Percentiles rank a stretch among this genome's conserved stretches.
Evolutionary conservation across 2,888 invertebrate genomes (phyloP).

Genomic region (Lypha dubia): DNA sequence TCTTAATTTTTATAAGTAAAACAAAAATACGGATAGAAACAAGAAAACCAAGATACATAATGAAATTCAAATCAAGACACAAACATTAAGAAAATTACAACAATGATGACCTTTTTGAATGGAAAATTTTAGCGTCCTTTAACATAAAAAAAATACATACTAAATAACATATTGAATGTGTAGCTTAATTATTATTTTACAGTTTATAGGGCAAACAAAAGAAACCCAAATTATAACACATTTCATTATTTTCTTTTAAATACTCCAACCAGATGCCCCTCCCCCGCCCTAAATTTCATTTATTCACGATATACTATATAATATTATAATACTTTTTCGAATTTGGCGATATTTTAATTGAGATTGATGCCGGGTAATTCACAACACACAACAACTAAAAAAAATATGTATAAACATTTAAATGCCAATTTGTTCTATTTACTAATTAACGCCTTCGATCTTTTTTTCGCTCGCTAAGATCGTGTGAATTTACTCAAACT

Average conservation of each 20-base stretch:
- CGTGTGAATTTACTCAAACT: too few relatives aligned
- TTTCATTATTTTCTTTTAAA: not conserved
- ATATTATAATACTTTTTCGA: not conserved
- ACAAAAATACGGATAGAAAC: constrained; percentile 11
- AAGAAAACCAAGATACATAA: constrained; percentile 12
- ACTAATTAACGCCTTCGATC: too few relatives aligned
- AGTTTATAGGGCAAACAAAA: constrained; percentile 30
- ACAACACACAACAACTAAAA: too few relatives aligned
- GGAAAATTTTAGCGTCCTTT: constrained; percentile 72
- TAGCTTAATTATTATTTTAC: constrained; percentile 69
- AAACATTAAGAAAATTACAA: constrained; percentile 49
- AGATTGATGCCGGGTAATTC: not conserved
- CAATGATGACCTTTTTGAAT: constrained; percentile 72
- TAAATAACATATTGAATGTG: constrained; percentile 54
- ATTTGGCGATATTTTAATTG: not conserved
- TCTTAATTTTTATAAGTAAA: constrained; percentile 46
- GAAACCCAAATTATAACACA: constrained; percentile 24
- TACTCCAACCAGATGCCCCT: not conserved
- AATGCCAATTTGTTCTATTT: not conserved
- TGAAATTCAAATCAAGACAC: constrained; percentile 35
- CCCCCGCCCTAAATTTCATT: not conserved
- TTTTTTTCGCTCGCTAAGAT: too few relatives aligned
- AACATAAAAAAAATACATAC: constrained; percentile 57
- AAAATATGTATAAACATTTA: not conserved
- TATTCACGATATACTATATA: not conserved